A percentile compares a stretch with the other conserved stretches of the same genome.
Evolutionary conservation across 2,888 invertebrate genomes (phyloP).

Genomic region (Leucophenga montana): DNA sequence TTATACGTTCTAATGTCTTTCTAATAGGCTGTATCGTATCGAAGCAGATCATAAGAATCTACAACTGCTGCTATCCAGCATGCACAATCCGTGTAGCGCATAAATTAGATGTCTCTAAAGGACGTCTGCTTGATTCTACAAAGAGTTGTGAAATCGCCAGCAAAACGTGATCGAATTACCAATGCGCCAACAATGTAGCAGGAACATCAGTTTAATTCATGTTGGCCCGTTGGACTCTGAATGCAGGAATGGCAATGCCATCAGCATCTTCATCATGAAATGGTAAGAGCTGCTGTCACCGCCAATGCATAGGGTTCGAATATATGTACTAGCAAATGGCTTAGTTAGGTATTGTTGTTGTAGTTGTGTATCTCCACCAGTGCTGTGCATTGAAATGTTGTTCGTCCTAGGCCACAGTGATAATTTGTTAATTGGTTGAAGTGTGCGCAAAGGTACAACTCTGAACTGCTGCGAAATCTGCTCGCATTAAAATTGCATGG

Average conservation of each 20-base stretch:
- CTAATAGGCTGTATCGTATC: slow-evolving; percentile 32
- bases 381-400: neutral
- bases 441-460: slow-evolving; percentile 11
- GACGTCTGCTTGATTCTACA: neutral
- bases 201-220: neutral
- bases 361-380: neutral
- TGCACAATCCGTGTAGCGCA: neutral
- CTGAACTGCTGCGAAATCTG: neutral
- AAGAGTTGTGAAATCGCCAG: neutral
- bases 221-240: neutral
- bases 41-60: slow-evolving; percentile 16
- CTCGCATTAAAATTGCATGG: neutral
- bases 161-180: slow-evolving; percentile 32
- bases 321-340: neutral
- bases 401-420: slow-evolving; percentile 22
- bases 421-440: slow-evolving; percentile 38
- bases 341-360: neutral
- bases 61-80: slow-evolving; percentile 17
- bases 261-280: too few species aligned
- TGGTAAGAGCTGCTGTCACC: neutral
- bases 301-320: neutral
- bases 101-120: neutral
- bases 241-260: too few species aligned
- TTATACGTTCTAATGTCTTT: slow-evolving; percentile 36
- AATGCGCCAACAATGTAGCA: slow-evolving; percentile 3